A percentile compares a stretch with the other conserved stretches of the same genome.
Evolutionary conservation across 2,888 invertebrate genomes (phyloP).

Genomic region (Amorpha juglandis): DNA sequence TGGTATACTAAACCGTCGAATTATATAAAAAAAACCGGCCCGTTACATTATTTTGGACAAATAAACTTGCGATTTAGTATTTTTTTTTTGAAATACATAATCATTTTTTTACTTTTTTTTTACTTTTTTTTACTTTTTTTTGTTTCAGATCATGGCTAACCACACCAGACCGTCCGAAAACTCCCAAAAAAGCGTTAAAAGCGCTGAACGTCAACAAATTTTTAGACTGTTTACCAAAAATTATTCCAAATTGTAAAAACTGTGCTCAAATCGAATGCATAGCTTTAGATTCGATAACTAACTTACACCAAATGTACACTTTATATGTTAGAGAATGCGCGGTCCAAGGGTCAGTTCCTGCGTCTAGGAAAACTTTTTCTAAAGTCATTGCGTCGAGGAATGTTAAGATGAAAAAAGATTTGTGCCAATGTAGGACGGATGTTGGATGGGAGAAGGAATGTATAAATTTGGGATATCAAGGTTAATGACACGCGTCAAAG

Average conservation of each 20-base stretch:
- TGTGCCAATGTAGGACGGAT: slow-evolving; percentile 48
- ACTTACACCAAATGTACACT: slow-evolving; percentile 59
- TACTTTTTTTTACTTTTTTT: not conserved
- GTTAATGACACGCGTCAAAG: not conserved
- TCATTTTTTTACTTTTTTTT: not conserved
- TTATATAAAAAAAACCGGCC: too few species aligned
- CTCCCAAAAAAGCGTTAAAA: slow-evolving; percentile 52
- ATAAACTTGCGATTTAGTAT: too few species aligned
- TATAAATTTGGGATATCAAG: slow-evolving; percentile 24
- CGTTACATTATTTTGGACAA: too few species aligned
- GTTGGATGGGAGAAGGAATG: slow-evolving; percentile 27
- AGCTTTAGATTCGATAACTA: slow-evolving; percentile 54
- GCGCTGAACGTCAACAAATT: slow-evolving; percentile 55
- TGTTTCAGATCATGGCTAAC: slow-evolving; percentile 52
- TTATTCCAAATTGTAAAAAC: slow-evolving; percentile 52
- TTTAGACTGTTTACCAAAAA: slow-evolving; percentile 59
- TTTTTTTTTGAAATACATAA: too few species aligned
- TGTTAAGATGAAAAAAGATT: slow-evolving; percentile 63
- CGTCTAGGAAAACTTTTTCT: slow-evolving; percentile 66
- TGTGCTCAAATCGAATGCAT: slow-evolving; percentile 54
- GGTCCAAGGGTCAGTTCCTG: slow-evolving; percentile 41
- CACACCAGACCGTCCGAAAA: slow-evolving; percentile 42
- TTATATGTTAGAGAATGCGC: slow-evolving; percentile 56
- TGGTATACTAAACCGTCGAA: too few species aligned
- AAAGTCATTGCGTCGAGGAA: slow-evolving; percentile 57